Base-by-base conservation (phyloP, 2,113 vertebrate genomes). In the Bothrops jararaca region DNA sequence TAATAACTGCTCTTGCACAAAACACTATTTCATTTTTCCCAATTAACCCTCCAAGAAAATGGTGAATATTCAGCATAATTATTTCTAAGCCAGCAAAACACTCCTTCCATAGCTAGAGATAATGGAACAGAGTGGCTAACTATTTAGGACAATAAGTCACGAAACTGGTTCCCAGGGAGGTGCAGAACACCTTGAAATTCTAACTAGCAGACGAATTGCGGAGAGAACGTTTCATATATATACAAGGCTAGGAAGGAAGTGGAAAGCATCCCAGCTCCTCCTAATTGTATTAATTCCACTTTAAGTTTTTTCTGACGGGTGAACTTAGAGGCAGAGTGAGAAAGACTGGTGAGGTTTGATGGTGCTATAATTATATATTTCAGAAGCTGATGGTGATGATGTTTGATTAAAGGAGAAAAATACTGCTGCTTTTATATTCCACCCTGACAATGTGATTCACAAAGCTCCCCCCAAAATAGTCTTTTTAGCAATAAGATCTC, bases 41-140 rank as follows among this genome's bases (percentile, higher is more conserved):
- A 93, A 92, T 96, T 97, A 96, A 92, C 86, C 87, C 94, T 96
- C 50, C 4, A 50, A 57, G 94, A 97, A 94, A 94, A 97, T 42
- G 8, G 87, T 92, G 95, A 96, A 93, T 96, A 93, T 94, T 94
- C 94, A 96, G 88, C 57, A 92, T 53, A 91, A 86, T 95, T 96
- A 94, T 94, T 96, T 97, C 97, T 88, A 91, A 86, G n/a, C 26
- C 74, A 74, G 8, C 1, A 88, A 95, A 96, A 93, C n/a, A 92
- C 34, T 91, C 58, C 60, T 89, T 95, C 95, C 29, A 20, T 48
- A 95, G 88, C 91, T 52, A 95, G 92, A 8, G 42, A 60, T 94
- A 95, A 96, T 94, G 26, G 45, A 23, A 95, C 26, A 57, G 90
- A 92, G 54, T 6, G 80, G 45, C 11, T 93, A 91, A 95, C 92